These are phyloP conservation scores for Hypomesus transpacificus DNA, from an alignment of 2,113 vertebrate species.

Conservation along the genomic window DNA sequence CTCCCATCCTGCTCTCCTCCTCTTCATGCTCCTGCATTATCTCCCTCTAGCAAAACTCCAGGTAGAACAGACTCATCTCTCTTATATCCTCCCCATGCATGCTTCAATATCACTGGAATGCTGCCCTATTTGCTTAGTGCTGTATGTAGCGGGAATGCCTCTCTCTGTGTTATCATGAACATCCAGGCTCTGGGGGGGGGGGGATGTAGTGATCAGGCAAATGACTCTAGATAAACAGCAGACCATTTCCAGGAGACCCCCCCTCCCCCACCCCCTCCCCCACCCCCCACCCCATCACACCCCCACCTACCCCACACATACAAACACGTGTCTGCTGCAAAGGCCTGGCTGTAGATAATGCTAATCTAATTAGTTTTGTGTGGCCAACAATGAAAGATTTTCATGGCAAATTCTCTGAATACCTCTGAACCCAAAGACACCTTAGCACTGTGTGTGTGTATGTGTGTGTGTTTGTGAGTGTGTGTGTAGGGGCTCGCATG, in stretches of 20 bases:
- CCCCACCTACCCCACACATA: conserved; percentile 10
- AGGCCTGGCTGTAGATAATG: conserved; percentile 14
- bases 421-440: conserved; percentile 10
- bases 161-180: conserved; percentile 32
- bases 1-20: too few relatives aligned
- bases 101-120: conserved; percentile 70
- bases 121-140: conserved; percentile 55
- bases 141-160: conserved; percentile 49
- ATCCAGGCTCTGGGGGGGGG: conserved; percentile 24
- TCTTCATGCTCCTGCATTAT: conserved; percentile 20
- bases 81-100: conserved; percentile 55
- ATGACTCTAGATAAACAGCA: too few relatives aligned
- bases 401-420: conserved; percentile 15
- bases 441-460: not conserved
- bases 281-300: too few relatives aligned
- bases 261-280: not conserved
- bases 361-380: conserved; percentile 20
- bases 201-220: conserved; percentile 33
- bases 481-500: not conserved
- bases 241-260: too few relatives aligned
- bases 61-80: conserved; percentile 57
- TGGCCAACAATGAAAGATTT: conserved; percentile 24
- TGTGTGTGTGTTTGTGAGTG: not conserved
- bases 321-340: not conserved
- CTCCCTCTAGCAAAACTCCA: conserved; percentile 46